Evolutionary conservation across 1,140 invertebrate species (phyloP), one percentile per base, ranked within the genome.

Genomic region (Saxidomus purpurata): DNA sequence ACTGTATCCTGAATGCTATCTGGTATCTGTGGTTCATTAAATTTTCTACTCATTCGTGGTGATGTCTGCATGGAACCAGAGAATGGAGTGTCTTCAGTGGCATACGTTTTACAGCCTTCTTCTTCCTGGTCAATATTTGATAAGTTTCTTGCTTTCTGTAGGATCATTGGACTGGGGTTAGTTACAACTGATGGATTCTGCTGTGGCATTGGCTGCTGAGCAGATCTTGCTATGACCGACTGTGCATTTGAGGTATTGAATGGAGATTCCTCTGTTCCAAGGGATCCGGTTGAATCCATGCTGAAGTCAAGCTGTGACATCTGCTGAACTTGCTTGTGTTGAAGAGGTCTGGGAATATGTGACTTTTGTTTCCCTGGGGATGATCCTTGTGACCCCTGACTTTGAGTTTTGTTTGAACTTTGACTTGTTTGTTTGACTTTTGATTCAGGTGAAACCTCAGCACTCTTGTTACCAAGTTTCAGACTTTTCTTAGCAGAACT

Each of bases 21-120:
- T 34, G 86, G 59, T 15, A 61, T 43, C 0, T 17, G 67, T 0
- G 0, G 31, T 40, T 49, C 49, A 13, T 11, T 43, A 25, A 76
- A 89, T 63, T 89, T 89, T 36, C 80, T 49, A 43, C 38, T 52
- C 9, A n/a, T 74, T 40, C 61, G 52, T 22, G 89, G 89, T 0
- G 92, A 91, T 13, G 87, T 80, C 9, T 90, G 84, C 17, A 76
- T 87, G n/a, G 92, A 91, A 22, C 89, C 85, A 71, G 81, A 90
- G n/a, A 97, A 97, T 0, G 98, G 98, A 0, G 98, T 98, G 89
- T 97, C 97, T 95, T 98, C 98, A 91, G 98, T 97, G 91, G 98
- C 97, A 95, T 98, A 98, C 25, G 97, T 97, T 4, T 97, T 97
- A 0, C 97, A 95, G 28, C 97, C 97, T 95, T 98, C 94, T 31